Base-by-base conservation (phyloP, 2,888 invertebrate genomes). In the Caenorhabditis uteleia region DNA sequence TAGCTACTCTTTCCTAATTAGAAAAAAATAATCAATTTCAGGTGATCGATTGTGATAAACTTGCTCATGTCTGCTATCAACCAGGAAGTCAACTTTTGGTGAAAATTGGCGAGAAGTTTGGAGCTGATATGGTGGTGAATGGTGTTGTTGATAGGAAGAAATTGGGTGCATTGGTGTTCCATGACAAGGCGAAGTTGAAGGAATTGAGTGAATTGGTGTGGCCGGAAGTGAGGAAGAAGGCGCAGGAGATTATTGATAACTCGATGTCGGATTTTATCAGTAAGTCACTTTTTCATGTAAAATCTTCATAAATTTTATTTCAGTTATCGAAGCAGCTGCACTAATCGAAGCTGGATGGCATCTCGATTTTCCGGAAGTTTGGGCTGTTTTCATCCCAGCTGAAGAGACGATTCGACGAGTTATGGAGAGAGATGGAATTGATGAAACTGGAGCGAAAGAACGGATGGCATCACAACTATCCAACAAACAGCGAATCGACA, bases 291-390 rank as follows among this genome's bases (percentile, higher is more conserved):
- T n/a, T n/a, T n/a, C n/a, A n/a, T n/a, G n/a, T n/a, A n/a, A n/a
- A 25, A 23, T 56, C 27, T 34, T 58, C 89, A n/a, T n/a, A n/a
- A n/a, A n/a, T n/a, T n/a, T n/a, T n/a, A n/a, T 53, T 68, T 16
- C 57, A 72, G 89, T 95, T 2, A 85, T 97, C 75, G 97, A 98
- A 85, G 97, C 95, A 0, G 95, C 97, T 0, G 89, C 97, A 40
- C 87, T 98, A 75, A 85, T 95, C 43, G 90, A 90, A 79, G 95
- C 97, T 2, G 88, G 89, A 25, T 97, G 97, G 97, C 88, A 91
- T 76, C 80, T 85, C 2, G 85, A 88, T 78, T 92, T 91, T 74
- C 92, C 97, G 84, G 95, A 98, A 87, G 89, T 97, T 36, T 98
- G 97, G 97, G 88, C 91, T 0, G 90, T 91, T 72, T 89, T 97